A percentile compares a stretch with the other conserved stretches of the same genome.
These are phyloP conservation scores for Bergia puertoricense DNA, from an alignment of 92 coral and sea anemone genomes.

Conservation along the genomic window DNA sequence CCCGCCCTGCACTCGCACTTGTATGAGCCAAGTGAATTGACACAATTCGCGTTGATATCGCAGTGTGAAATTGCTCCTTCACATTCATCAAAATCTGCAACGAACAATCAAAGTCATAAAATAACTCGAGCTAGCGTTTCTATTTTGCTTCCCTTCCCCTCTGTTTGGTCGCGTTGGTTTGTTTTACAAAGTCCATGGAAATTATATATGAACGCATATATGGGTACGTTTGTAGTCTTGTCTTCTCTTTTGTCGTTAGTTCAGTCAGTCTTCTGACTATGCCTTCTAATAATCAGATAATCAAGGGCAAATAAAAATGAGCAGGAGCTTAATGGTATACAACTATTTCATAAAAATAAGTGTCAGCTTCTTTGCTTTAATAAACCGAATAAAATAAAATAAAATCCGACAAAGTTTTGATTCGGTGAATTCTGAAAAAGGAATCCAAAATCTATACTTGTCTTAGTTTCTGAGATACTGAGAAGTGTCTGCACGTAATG, in stretches of 20 bases:
- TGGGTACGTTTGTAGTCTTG: too few species aligned
- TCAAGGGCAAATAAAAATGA: too few species aligned
- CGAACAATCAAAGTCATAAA: neutral
- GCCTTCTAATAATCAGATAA: too few species aligned
- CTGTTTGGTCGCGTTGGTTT: neutral
- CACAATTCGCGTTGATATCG: constrained; percentile 36
- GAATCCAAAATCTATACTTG: too few species aligned
- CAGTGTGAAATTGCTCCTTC: constrained; percentile 33
- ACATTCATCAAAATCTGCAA: constrained; percentile 39
- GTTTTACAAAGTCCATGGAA: neutral
- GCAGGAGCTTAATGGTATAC: neutral
- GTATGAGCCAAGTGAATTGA: constrained; percentile 28
- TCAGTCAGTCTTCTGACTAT: too few species aligned
- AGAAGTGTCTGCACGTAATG: too few species aligned
- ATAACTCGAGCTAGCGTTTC: too few species aligned
- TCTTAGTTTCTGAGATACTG: too few species aligned
- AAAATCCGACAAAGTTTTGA: neutral
- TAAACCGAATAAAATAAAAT: too few species aligned
- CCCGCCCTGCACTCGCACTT: constrained; percentile 28
- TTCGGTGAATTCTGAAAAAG: too few species aligned
- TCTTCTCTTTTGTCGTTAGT: too few species aligned
- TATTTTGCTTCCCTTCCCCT: neutral
- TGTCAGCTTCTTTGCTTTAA: neutral
- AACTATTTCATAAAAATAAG: neutral
- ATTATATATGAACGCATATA: too few species aligned